A percentile compares a stretch with the other conserved stretches of the same genome.
These are phyloP conservation scores for Xestia c-nigrum DNA, from an alignment of 2,888 invertebrate genomes.

Conservation along the genomic window DNA sequence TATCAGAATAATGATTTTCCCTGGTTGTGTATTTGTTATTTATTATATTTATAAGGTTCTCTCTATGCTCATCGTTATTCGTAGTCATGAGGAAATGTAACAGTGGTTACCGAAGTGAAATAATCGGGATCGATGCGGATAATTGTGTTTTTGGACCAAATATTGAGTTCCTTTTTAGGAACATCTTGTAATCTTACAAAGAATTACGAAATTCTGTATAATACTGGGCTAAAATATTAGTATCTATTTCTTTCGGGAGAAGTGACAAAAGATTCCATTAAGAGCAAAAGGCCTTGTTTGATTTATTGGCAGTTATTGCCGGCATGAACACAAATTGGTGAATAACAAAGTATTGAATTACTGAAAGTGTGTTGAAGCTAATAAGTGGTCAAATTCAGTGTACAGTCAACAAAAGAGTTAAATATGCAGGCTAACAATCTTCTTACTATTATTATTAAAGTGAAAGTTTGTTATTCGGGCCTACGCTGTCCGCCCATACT, in stretches of 20 bases:
- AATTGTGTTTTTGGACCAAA: slow-evolving; percentile 35
- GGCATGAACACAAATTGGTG: neutral
- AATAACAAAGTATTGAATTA: neutral
- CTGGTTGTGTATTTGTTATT: slow-evolving; percentile 10
- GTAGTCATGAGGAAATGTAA: slow-evolving; percentile 30
- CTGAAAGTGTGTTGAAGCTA: neutral
- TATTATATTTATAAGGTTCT: slow-evolving; percentile 46
- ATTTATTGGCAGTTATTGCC: slow-evolving; percentile 1
- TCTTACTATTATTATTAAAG: too few species aligned
- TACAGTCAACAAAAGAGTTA: too few species aligned
- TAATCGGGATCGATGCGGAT: slow-evolving; percentile 9
- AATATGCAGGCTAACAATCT: too few species aligned
- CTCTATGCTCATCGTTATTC: slow-evolving; percentile 13
- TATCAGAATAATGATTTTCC: slow-evolving; percentile 43
- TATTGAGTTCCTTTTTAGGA: neutral
- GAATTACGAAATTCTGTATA: slow-evolving; percentile 13
- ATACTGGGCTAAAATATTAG: neutral
- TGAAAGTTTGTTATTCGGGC: too few species aligned
- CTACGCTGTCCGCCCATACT: too few species aligned
- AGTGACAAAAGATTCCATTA: slow-evolving; percentile 16
- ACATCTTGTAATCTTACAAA: neutral
- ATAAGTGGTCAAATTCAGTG: neutral
- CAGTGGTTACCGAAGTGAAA: slow-evolving; percentile 6
- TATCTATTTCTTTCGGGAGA: slow-evolving; percentile 7
- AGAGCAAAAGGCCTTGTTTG: neutral